Evolutionary conservation across 2,888 invertebrate genomes (phyloP), one percentile per base, ranked within the genome.

Genomic region (Carterocephalus palaemon): DNA sequence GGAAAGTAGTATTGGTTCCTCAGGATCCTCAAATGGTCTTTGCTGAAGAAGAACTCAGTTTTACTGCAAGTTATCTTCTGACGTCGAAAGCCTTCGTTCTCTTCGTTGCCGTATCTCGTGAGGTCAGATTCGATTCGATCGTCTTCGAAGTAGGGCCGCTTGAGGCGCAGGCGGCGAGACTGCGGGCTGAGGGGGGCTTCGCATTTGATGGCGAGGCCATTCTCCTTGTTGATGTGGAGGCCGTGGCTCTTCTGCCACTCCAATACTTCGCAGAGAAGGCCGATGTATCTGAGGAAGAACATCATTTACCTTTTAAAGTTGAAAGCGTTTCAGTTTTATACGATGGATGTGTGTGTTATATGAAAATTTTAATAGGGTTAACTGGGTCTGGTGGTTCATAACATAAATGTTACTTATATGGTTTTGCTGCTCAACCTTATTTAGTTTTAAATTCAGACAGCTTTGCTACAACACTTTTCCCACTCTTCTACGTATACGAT

Each of bases 201-300:
- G 59, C 83, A 90, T 75, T 89, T 91, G 46, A 87, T 89, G 23
- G 86, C 84, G 0, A 87, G 61, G 16, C 67, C 75, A 0, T 84
- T 88, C 37, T 86, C 84, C 49, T 83, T 86, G 58, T 87, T 87
- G 49, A 76, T 83, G 5, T 78, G 63, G 0, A 77, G 66, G 3
- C 80, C 77, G 49, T 85, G 79, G 20, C 63, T 77, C 58, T 91
- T 93, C 79, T 97, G 97, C 95, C 96, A 98, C 62, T 96, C 95
- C 6, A 98, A 73, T 0, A 98, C 95, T 65, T 92, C 93, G 49
- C 92, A 92, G 13, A 98, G 88, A 1, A 98, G 89, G 36, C 92
- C 92, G 52, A 98, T 98, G 75, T 98, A 98, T 64, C 93, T 93
- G 71, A 31, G 60, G 65, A 53, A 38, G 49, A 47, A 39, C 5